Conservation (phyloP, 35 echinoderm and acorn worm genomes). For the Apostichopus californicus region DNA sequence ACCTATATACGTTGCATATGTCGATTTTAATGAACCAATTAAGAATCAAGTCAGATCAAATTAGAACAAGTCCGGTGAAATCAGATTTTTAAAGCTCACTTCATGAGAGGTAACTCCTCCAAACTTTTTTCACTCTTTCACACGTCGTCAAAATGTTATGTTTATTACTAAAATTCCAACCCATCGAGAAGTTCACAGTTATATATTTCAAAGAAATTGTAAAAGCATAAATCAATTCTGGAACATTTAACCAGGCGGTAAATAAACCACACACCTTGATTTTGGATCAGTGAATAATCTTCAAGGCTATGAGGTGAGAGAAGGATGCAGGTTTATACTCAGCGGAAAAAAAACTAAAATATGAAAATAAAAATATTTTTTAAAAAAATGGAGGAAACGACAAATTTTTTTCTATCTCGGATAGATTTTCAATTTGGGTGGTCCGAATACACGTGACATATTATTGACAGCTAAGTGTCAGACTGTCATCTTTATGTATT, state of each 20-base stretch:
- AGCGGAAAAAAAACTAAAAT: neutral
- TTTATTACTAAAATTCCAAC: constrained; percentile 11
- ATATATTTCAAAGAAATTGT: neutral
- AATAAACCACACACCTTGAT: constrained; percentile 13
- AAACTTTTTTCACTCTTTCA: neutral
- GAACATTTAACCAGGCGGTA: constrained; percentile 7
- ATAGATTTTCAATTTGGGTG: neutral
- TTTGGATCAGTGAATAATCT: constrained; percentile 21
- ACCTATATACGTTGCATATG: no score
- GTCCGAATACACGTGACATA: neutral
- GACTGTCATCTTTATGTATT: neutral
- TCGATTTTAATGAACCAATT: no score
- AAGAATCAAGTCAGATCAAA: no score
- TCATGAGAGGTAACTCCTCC: no score
- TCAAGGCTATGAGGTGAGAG: neutral
- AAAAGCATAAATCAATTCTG: constrained; percentile 10
- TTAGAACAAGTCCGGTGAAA: no score
- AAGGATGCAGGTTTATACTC: no score
- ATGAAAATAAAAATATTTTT: neutral
- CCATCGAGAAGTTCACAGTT: neutral
- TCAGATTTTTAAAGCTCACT: no score
- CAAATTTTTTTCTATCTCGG: neutral
- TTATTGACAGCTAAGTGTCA: constrained; percentile 3
- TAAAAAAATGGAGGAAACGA: neutral
- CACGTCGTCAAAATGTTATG: constrained; percentile 13